These are phyloP conservation scores for Steinernema scapterisci DNA, from an alignment of 2,888 invertebrate genomes.

Conservation along the genomic window DNA sequence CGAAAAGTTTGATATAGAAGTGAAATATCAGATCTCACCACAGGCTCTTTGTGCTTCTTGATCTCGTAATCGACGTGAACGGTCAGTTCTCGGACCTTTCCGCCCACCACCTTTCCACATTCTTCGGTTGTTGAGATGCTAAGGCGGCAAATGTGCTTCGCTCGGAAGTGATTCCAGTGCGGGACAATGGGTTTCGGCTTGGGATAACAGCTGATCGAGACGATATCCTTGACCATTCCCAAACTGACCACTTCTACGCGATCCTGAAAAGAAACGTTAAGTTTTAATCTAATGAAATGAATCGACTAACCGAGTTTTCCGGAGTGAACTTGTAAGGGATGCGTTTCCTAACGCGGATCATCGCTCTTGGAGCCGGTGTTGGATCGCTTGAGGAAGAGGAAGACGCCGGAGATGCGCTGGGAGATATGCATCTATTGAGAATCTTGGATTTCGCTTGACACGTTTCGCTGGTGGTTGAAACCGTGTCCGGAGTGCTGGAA, in stretches of 20 bases:
- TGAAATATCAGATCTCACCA: background rate
- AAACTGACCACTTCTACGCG: background rate
- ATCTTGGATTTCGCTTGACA: too few species aligned
- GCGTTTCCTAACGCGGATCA: background rate
- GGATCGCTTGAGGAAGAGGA: too few species aligned
- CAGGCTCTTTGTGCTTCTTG: background rate
- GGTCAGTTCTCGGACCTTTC: background rate
- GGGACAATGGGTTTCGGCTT: background rate
- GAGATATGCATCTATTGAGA: too few species aligned
- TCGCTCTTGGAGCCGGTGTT: too few species aligned
- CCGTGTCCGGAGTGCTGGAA: too few species aligned
- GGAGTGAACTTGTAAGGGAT: background rate
- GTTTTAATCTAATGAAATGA: background rate
- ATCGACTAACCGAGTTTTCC: slow-evolving; percentile 10
- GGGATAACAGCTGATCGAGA: background rate
- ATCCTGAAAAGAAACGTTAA: background rate
- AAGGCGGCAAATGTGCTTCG: slow-evolving; percentile 7
- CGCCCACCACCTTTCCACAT: slow-evolving; percentile 8
- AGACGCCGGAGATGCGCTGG: too few species aligned
- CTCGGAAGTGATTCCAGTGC: slow-evolving; percentile 14
- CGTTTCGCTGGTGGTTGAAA: too few species aligned
- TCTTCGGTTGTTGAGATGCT: background rate
- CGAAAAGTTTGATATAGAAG: background rate
- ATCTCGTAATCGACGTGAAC: slow-evolving; percentile 8
- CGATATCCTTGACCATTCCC: too few species aligned